Base-by-base conservation (phyloP, 2,113 vertebrate genomes). In the Bubo bubo region DNA sequence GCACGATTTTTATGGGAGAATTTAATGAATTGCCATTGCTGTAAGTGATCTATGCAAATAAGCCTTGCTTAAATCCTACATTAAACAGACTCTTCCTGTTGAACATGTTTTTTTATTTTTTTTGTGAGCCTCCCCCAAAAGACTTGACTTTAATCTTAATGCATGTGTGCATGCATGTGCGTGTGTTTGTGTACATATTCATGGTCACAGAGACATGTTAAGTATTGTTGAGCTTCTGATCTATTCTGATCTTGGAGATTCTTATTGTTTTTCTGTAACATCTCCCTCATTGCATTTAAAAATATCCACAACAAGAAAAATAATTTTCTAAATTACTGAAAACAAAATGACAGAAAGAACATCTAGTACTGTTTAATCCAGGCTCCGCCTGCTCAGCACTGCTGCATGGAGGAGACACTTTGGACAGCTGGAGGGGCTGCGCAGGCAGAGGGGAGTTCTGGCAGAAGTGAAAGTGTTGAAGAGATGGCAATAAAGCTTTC, bases 31-130 rank as follows among this genome's bases (percentile, higher is more conserved):
- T 94, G 77, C 80, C 87, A 27, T 37, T 79, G 83, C 80, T 88
- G 66, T 79, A 72, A 79, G 63, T 85, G 83, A 82, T 92, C 87
- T 97, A 92, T 96, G 87, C 91, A 93, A 96, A 97, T 95, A 72
- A 45, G 55, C 67, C 90, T 93, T 68, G 34, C 41, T 97, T 77
- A 93, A 95, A 88, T 96, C 80, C 50, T 90, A n/a, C 34, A 13
- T 68, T 67, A 83, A 86, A 74, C 73, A 85, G 70, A 84, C 92
- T 91, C 82, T 97, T 97, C 88, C 64, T 93, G 21, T 86, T 93
- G 90, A 94, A 85, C 81, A 45, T 58, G 56, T 8, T 75, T 79
- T 80, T 55, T 32, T 26, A n/a, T 82, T 90, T 67, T 83, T 96
- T 92, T 93, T 49, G 50, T 79, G 24, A 74, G 39, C 37, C 41